Base-by-base conservation (phyloP, 2,113 vertebrate species). In the Engraulis encrasicolus region DNA sequence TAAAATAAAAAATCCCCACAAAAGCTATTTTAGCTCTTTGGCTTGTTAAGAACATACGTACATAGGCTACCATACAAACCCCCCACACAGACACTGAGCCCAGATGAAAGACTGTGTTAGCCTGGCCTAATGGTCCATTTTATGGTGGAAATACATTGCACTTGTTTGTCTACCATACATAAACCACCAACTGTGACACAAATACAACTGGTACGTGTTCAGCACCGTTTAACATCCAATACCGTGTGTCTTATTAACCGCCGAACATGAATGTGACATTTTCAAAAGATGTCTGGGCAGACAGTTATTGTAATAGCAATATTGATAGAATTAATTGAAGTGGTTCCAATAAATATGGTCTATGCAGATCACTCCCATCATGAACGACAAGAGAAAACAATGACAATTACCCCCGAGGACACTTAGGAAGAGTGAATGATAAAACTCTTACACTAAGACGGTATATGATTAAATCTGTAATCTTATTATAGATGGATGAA, bases 401-500 rank as follows among this genome's bases (percentile, higher is more conserved):
- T 80, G 58, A 81, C 78, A 85, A 85, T 81, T 17, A 79, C 38
- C 36, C 45, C 36, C 7, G 48, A 82, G 82, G 79, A 81, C 50
- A 82, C 87, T 90, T 79, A 81, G 66, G 45, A 74, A 87, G 88
- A 83, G 78, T 79, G n/a, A 79, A 81, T 23, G 81, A 31, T 85
- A 85, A 90, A 89, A 74, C 48, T 83, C 78, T 87, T 79, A 71
- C 45, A 27, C 85, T 90, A 49, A 85, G 79, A 86, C 85, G 83
- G 78, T 80, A 84, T 20, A 37, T 11, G 19, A 86, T 91, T 91
- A 93, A 91, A 91, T 84, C 88, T 45, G n/a, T 94, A 94, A 95
- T 95, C 91, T 86, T 90, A 93, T 95, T 94, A 92, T 87, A 87
- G 82, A 86, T 85, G 88, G 89, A 92, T 94, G 87, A 91, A 93